A percentile compares a stretch with the other conserved stretches of the same genome.
phyloP scores from a whole-genome alignment of 2,113 vertebrate species.

The Silurus asotus region DNA sequence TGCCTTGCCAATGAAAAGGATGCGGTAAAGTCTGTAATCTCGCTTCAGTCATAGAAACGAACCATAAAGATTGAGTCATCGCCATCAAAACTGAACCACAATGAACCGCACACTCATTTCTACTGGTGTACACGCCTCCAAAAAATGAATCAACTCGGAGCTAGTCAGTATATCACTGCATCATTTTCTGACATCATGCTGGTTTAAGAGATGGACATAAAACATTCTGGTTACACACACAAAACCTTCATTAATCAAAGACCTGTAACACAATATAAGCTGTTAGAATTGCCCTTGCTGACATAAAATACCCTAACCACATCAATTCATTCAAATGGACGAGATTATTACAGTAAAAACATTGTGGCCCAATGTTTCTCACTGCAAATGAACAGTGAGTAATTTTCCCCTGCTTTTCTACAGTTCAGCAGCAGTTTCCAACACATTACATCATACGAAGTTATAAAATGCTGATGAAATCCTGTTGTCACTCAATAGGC shows the following conservation, averaged over 20 bases:
- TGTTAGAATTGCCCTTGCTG: slow-evolving; percentile 56
- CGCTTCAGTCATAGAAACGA: slow-evolving; percentile 13
- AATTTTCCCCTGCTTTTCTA: not conserved
- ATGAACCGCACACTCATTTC: not conserved
- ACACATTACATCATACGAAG: not conserved
- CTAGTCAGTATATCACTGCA: slow-evolving; percentile 57
- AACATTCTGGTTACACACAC: slow-evolving; percentile 65
- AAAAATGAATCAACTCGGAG: slow-evolving; percentile 64
- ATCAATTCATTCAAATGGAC: slow-evolving; percentile 41
- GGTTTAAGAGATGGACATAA: slow-evolving; percentile 61
- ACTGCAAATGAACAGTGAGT: not conserved
- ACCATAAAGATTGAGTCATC: slow-evolving; percentile 47
- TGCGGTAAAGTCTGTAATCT: slow-evolving; percentile 39
- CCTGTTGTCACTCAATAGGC: not conserved
- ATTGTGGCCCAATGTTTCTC: not conserved
- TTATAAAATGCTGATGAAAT: not conserved
- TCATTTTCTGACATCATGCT: slow-evolving; percentile 59
- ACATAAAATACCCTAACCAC: slow-evolving; percentile 51
- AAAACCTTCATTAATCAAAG: slow-evolving; percentile 68
- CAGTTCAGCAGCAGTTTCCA: not conserved
- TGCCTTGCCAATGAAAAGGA: slow-evolving; percentile 30
- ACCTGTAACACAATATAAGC: slow-evolving; percentile 36
- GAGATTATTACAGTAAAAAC: not conserved
- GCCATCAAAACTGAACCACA: not conserved
- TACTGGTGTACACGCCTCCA: slow-evolving; percentile 8